phyloP scores from a whole-genome alignment of 2,113 vertebrate genomes.

The Menura novaehollandiae region DNA sequence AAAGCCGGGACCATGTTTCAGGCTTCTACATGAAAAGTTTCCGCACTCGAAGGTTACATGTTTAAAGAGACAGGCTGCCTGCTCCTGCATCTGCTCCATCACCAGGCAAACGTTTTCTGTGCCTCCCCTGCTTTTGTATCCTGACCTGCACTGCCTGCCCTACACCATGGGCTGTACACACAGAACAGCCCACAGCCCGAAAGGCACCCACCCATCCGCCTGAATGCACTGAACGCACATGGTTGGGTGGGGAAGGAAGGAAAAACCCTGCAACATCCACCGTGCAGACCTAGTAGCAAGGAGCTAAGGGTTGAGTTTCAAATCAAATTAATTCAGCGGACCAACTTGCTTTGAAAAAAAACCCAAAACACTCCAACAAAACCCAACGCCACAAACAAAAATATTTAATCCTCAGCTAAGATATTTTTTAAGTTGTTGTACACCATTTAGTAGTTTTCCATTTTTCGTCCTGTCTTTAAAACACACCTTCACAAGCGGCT shows the following conservation, averaged over 20 bases:
- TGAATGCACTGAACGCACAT: fast-evolving
- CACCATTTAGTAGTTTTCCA: conserved; percentile 76
- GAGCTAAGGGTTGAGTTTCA: not conserved
- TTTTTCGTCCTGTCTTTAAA: conserved; percentile 57
- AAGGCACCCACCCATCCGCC: not conserved
- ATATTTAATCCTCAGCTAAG: not conserved
- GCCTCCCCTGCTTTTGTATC: not conserved
- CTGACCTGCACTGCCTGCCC: not conserved
- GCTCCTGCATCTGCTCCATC: not conserved
- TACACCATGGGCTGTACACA: not conserved
- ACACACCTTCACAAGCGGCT: conserved; percentile 71
- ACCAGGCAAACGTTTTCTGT: not conserved
- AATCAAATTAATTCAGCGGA: not conserved
- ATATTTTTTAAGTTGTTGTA: not conserved
- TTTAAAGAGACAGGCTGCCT: not conserved
- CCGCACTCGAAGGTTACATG: not conserved
- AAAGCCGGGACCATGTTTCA: not conserved
- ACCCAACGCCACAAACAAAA: not conserved
- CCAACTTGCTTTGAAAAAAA: not conserved
- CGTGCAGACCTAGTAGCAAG: not conserved
- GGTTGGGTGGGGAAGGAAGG: not conserved
- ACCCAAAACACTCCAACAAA: not conserved
- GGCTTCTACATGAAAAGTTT: not conserved
- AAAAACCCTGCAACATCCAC: no score
- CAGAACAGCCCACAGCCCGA: not conserved